phyloP scores from a whole-genome alignment of 2,797 vertebrate species.

The Euthynnus affinis region DNA sequence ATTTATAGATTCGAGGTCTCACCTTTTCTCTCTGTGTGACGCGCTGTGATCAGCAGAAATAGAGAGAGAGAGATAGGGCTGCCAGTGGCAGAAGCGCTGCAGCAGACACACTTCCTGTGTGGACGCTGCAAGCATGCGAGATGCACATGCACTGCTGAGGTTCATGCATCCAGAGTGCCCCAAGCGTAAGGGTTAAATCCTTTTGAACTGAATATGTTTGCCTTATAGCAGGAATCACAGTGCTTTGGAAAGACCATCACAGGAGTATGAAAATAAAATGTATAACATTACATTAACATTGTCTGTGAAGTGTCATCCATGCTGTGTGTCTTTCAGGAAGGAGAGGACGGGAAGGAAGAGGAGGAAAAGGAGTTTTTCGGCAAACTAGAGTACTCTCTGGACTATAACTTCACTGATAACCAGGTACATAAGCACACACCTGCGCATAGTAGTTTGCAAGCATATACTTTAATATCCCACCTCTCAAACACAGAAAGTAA shows the following conservation, averaged over 20 bases:
- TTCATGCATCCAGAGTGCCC: too few relatives aligned
- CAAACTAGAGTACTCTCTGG: constrained; percentile 90
- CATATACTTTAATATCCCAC: background rate
- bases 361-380: constrained; percentile 87
- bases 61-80: too few relatives aligned
- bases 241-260: too few relatives aligned
- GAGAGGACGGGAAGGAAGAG: constrained; percentile 80
- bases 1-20: too few relatives aligned
- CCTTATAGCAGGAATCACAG: background rate
- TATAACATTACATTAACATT: background rate
- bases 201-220: background rate
- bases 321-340: constrained; percentile 74
- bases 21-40: too few relatives aligned
- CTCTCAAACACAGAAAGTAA: background rate
- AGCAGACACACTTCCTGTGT: too few relatives aligned
- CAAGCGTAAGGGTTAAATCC: background rate
- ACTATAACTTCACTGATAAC: constrained; percentile 92
- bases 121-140: too few relatives aligned
- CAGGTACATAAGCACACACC: constrained; percentile 80
- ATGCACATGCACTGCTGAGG: too few relatives aligned
- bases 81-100: too few relatives aligned
- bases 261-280: background rate
- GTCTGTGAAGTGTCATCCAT: background rate
- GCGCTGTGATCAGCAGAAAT: too few relatives aligned
- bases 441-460: background rate